These are phyloP conservation scores for Eutolmus rufibarbis DNA, from an alignment of 2,888 invertebrate species.

Conservation along the genomic window DNA sequence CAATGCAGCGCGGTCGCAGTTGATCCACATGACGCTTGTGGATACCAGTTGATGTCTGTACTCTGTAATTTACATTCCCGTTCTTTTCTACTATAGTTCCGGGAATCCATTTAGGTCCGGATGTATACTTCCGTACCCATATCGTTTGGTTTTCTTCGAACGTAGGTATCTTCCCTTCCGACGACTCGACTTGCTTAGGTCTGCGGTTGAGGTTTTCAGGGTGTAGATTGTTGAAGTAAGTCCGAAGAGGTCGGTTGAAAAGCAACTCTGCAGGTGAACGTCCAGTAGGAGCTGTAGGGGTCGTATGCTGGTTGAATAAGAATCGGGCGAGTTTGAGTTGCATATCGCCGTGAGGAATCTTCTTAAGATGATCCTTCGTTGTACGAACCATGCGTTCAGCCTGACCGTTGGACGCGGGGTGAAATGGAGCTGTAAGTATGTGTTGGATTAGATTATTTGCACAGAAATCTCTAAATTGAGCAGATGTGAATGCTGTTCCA, in stretches of 20 bases:
- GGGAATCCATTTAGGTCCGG: not conserved
- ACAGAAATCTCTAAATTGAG: too few relatives aligned
- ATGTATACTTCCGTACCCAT: not conserved
- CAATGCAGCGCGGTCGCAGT: too few relatives aligned
- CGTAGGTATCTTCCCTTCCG: too few relatives aligned
- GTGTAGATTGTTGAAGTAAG: not conserved
- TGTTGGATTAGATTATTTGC: not conserved
- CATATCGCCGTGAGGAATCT: not conserved
- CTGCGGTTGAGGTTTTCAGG: too few relatives aligned
- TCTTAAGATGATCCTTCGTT: not conserved
- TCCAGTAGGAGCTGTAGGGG: not conserved
- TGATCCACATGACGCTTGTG: not conserved
- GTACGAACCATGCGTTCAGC: not conserved
- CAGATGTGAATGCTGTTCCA: not conserved
- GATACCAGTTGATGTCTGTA: not conserved
- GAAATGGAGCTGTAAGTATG: not conserved
- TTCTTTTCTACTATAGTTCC: not conserved
- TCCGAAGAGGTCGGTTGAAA: not conserved
- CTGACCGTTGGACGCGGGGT: not conserved
- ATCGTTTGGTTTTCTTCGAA: not conserved
- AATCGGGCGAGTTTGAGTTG: not conserved
- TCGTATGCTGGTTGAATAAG: not conserved
- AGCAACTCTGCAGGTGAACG: not conserved
- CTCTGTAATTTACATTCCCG: not conserved
- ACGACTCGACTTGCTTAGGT: too few relatives aligned